These are phyloP conservation scores for Pseudeuparius sepicola DNA, from an alignment of 2,888 invertebrate species.

Conservation along the genomic window DNA sequence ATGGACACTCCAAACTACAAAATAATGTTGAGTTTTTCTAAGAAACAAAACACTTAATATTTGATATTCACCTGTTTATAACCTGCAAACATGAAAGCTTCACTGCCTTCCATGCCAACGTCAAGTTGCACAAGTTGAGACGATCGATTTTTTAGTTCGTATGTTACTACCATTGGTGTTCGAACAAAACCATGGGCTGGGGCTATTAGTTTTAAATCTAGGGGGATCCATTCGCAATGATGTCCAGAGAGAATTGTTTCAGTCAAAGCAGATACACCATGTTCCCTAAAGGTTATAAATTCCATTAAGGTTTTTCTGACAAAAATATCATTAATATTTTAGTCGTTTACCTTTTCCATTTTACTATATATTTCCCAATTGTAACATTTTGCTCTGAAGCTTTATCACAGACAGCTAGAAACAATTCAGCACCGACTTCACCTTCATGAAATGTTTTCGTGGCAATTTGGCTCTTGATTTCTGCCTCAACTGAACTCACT, in stretches of 20 bases:
- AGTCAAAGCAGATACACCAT: slow-evolving; percentile 29
- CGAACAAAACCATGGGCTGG: slow-evolving; percentile 70
- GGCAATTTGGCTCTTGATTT: slow-evolving; percentile 34
- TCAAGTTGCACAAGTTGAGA: slow-evolving; percentile 60
- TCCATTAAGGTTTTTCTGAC: too few relatives aligned
- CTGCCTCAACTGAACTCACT: slow-evolving; percentile 29
- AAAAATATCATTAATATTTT: neutral
- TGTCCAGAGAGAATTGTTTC: slow-evolving; percentile 35
- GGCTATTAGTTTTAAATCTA: slow-evolving; percentile 49
- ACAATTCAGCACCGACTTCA: slow-evolving; percentile 45
- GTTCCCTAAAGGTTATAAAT: slow-evolving; percentile 26
- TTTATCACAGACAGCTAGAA: slow-evolving; percentile 38
- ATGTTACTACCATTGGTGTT: slow-evolving; percentile 59
- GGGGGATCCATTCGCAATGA: slow-evolving; percentile 51
- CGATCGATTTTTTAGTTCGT: slow-evolving; percentile 63
- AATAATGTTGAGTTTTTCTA: slow-evolving; percentile 9
- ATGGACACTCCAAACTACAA: slow-evolving; percentile 44
- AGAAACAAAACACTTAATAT: slow-evolving; percentile 2
- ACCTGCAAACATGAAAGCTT: slow-evolving; percentile 92
- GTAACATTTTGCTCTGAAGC: slow-evolving; percentile 40
- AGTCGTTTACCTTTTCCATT: slow-evolving; percentile 44
- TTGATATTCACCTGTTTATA: slow-evolving; percentile 63
- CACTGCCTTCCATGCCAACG: slow-evolving; percentile 69
- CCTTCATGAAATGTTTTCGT: slow-evolving; percentile 38
- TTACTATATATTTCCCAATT: slow-evolving; percentile 45